A percentile compares a stretch with the other conserved stretches of the same genome.
Conservation (phyloP, 2,888 invertebrate genomes). For the Agonopterix alstromeriana region DNA sequence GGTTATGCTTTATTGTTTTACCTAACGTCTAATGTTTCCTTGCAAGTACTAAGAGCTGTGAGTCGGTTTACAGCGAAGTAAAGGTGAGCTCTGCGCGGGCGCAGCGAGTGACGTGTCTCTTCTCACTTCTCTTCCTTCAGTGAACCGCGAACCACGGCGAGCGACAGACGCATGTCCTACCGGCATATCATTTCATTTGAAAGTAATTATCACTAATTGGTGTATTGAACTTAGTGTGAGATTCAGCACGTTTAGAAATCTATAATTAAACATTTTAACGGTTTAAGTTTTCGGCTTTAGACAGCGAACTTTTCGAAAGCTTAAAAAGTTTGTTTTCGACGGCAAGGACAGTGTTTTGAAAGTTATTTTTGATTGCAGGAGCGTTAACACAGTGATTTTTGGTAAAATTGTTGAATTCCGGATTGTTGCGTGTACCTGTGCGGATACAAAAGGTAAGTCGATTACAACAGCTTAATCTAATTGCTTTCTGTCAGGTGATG, state of each 20-base stretch:
- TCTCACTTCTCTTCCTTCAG: constrained; percentile 59
- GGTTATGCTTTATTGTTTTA: no score
- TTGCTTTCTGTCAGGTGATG: constrained; percentile 24
- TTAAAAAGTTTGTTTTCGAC: constrained; percentile 19
- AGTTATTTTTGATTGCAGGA: constrained; percentile 29
- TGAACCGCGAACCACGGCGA: constrained; percentile 53
- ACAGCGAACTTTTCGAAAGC: constrained; percentile 22
- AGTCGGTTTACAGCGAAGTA: constrained; percentile 40
- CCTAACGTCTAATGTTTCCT: no score
- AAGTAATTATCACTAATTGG: constrained; percentile 33
- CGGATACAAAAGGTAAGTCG: constrained; percentile 16
- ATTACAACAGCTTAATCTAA: constrained; percentile 11
- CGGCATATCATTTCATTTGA: constrained; percentile 14
- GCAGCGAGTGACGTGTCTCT: constrained; percentile 67
- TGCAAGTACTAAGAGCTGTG: constrained; percentile 42
- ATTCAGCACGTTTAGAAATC: constrained; percentile 11
- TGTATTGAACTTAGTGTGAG: constrained; percentile 35
- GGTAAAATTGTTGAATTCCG: constrained; percentile 45
- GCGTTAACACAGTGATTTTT: constrained; percentile 31
- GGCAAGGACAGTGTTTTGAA: constrained; percentile 55
- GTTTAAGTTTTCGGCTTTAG: constrained; percentile 2
- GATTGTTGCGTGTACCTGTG: constrained; percentile 43
- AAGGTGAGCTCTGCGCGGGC: constrained; percentile 69
- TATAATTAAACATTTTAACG: not conserved
- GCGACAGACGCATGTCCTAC: constrained; percentile 26